Base-by-base conservation (phyloP, 92 coral and sea anemone genomes). In the Heliopora coerulea region DNA sequence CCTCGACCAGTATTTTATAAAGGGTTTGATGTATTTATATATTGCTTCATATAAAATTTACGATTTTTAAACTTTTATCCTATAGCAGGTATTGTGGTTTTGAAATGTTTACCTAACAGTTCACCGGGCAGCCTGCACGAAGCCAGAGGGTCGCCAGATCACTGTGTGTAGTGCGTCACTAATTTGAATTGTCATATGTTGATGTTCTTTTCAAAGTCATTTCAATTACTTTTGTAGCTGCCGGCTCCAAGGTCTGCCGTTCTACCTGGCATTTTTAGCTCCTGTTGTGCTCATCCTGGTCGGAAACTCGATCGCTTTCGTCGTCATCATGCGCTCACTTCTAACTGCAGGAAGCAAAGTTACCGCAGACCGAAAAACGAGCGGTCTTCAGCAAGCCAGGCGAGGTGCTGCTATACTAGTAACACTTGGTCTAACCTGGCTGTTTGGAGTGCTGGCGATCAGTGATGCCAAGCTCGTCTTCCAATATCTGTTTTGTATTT, bases 401-500 rank as follows among this genome's bases (percentile, higher is more conserved):
- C 70, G 70, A 54, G 81, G 80, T 26, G 18, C 65, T 29, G 85
- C 85, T 18, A 74, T 82, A 21, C 79, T 82, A 60, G 81, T 82
- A 20, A 67, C 74, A 23, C 69, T 82, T 0, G 85, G 85, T 0
- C 74, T 82, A 12, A 82, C 85, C 24, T 82, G 85, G 85, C 5
- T 82, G 19, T 82, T 82, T 46, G 85, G 85, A 9, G 76, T 49
- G 20, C 75, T 82, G 17, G 85, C 85, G 0, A 56, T 82, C 31
- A 56, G 68, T 3, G 78, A 78, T 8, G 85, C 85, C 12, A 69
- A 72, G 30, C 18, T 82, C 20, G 62, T 82, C 24, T 82, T 82
- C 57, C 80, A 82, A 13, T 82, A 82, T 40, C 34, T 82, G 29
- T 82, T 82, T 65, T 82, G 85, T 48, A 82, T 82, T 64, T 82